phyloP scores from a whole-genome alignment of 92 coral and sea anemone genomes.

The Heliopora coerulea region DNA sequence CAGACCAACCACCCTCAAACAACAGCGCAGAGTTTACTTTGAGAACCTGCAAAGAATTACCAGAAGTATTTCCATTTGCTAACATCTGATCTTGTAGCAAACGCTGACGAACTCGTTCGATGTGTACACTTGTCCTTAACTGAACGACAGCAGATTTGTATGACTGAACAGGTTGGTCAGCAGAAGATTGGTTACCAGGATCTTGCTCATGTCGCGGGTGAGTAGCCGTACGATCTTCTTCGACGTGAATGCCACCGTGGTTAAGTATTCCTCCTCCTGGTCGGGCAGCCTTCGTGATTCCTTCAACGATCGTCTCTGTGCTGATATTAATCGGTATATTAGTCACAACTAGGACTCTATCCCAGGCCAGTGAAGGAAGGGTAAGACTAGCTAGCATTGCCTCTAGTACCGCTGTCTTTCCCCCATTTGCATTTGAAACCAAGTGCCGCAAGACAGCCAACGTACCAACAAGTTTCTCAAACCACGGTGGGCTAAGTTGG shows the following conservation, averaged over 20 bases:
- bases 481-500: constrained; percentile 80
- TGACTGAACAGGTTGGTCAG: constrained; percentile 21
- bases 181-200: constrained; percentile 18
- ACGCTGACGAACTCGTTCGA: constrained; percentile 78
- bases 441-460: constrained; percentile 68
- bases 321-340: constrained; percentile 71
- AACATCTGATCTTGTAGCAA: constrained; percentile 24
- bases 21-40: constrained; percentile 80
- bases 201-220: constrained; percentile 17
- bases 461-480: constrained; percentile 68
- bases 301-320: constrained; percentile 61
- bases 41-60: constrained; percentile 65
- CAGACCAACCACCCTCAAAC: constrained; percentile 68
- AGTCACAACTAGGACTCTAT: constrained; percentile 79
- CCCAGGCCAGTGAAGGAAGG: constrained; percentile 66
- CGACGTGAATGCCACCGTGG: not conserved
- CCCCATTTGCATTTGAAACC: constrained; percentile 60
- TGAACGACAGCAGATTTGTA: constrained; percentile 71
- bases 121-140: constrained; percentile 77
- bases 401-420: constrained; percentile 52
- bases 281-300: constrained; percentile 79
- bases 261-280: constrained; percentile 69
- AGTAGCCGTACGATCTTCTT: constrained; percentile 1
- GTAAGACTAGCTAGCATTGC: constrained; percentile 71
- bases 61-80: constrained; percentile 56